Percentiles rank a stretch among this genome's conserved stretches.
Evolutionary conservation across 2,888 invertebrate genomes (phyloP).

Genomic region (Lobophora halterata): DNA sequence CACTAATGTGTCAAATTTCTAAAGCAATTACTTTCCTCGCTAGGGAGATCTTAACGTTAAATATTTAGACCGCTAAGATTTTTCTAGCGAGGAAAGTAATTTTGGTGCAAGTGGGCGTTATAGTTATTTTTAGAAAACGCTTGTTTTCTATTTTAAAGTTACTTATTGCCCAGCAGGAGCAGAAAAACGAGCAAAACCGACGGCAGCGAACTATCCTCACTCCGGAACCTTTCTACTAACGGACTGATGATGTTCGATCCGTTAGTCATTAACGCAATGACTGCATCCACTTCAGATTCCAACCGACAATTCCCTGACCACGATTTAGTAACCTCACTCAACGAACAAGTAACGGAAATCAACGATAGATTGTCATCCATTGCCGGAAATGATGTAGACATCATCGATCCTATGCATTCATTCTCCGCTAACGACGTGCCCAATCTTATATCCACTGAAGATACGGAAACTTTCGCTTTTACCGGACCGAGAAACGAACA

Average conservation of each 20-base stretch:
- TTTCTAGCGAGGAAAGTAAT: no score
- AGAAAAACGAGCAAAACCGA: constrained; percentile 66
- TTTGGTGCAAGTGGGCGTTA: no score
- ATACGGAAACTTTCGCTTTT: constrained; percentile 48
- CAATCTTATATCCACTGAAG: constrained; percentile 56
- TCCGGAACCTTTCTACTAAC: constrained; percentile 68
- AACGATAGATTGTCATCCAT: constrained; percentile 72
- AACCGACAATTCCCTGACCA: constrained; percentile 67
- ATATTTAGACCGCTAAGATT: no score
- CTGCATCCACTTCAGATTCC: constrained; percentile 54
- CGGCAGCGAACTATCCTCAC: constrained; percentile 56
- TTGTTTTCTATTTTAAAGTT: no score
- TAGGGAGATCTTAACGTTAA: no score
- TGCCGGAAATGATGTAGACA: constrained; percentile 58
- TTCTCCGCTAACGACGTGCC: constrained; percentile 73
- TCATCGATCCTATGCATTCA: constrained; percentile 65
- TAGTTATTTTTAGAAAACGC: no score
- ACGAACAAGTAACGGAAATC: constrained; percentile 76
- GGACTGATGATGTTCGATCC: constrained; percentile 78
- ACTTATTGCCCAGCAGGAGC: no score
- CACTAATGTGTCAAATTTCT: no score
- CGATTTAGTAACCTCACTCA: constrained; percentile 70
- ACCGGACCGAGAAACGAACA: constrained; percentile 62
- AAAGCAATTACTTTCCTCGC: no score
- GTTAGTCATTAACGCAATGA: constrained; percentile 63